Evolutionary conservation across 2,113 vertebrate genomes (phyloP), one percentile per base, ranked within the genome.

Genomic region (Dunckerocampus dactyliophorus): DNA sequence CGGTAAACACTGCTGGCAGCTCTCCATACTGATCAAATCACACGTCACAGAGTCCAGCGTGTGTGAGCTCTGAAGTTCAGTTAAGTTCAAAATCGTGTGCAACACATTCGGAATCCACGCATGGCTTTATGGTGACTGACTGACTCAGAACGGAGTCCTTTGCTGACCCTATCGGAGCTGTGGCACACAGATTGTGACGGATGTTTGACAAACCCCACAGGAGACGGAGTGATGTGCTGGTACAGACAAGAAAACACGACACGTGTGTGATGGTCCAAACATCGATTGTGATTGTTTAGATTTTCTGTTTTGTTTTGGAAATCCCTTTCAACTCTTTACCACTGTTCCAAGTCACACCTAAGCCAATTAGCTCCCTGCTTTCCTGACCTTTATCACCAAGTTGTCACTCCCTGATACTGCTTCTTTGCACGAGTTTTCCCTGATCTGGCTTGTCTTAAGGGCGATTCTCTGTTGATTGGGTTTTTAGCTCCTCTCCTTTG

Each of bases 191-290:
- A 69, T 63, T 72, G 71, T 85, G 87, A 86, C 55, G 65, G 78
- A 69, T 65, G 75, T 69, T 47, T 84, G 83, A 86, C 84, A 84
- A 77, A 75, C 62, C 84, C 80, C 81, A 63, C 71, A 77, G 82
- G 79, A 82, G 70, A 75, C 59, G 3, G 63, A 62, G 59, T 77
- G 79, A 87, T 82, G 75, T 85, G 85, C 84, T 86, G 85, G 84
- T 82, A 54, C 73, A 76, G 78, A 82, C 74, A 84, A 79, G 69
- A 78, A 78, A 37, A 1, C 4, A 8, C 13, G 21, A 43, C 22
- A n/a, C 21, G 13, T 19, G 39, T 50, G 24, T 34, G 24, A 11
- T 2, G 28, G 17, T 5, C 16, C 34, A 42, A 39, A 42, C 37
- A 56, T 6, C 14, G n/a, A 11, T 20, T 6, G 31, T 55, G 34